Evolutionary conservation across 2,113 vertebrate species (phyloP).

Genomic region (Phoenicopterus ruber): DNA sequence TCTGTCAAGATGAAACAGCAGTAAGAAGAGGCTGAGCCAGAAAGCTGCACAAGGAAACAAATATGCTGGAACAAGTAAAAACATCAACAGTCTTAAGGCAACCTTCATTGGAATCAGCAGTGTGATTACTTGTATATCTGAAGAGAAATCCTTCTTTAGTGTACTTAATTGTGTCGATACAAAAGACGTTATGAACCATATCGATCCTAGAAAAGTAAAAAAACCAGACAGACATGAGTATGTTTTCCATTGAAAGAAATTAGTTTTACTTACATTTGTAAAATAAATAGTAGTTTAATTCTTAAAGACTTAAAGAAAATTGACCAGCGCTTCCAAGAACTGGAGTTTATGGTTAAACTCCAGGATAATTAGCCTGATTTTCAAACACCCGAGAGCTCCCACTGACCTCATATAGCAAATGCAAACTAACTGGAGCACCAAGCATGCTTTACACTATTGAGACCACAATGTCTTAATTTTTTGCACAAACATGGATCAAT

Average conservation of each 20-base stretch:
- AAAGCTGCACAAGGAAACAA: not conserved
- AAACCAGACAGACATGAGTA: not conserved
- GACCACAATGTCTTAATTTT: not conserved
- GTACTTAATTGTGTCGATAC: not conserved
- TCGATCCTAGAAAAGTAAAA: conserved; percentile 67
- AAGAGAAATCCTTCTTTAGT: not conserved
- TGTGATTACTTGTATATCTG: not conserved
- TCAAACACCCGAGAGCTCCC: not conserved
- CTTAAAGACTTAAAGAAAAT: not conserved
- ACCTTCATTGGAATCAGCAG: not conserved
- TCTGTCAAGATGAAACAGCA: not conserved
- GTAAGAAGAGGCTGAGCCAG: not conserved
- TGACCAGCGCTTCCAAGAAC: not conserved
- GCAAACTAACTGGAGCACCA: not conserved
- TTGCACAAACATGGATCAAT: not conserved
- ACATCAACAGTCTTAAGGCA: conserved; percentile 45
- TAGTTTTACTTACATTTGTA: not conserved
- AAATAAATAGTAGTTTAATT: not conserved
- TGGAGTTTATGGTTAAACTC: not conserved
- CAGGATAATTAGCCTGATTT: not conserved
- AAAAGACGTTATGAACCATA: conserved; percentile 67
- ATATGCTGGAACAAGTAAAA: not conserved
- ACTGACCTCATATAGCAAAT: not conserved
- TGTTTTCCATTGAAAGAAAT: not conserved
- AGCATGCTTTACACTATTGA: not conserved